These are phyloP conservation scores for Allygus modestus DNA, from an alignment of 2,888 invertebrate genomes.

Conservation along the genomic window DNA sequence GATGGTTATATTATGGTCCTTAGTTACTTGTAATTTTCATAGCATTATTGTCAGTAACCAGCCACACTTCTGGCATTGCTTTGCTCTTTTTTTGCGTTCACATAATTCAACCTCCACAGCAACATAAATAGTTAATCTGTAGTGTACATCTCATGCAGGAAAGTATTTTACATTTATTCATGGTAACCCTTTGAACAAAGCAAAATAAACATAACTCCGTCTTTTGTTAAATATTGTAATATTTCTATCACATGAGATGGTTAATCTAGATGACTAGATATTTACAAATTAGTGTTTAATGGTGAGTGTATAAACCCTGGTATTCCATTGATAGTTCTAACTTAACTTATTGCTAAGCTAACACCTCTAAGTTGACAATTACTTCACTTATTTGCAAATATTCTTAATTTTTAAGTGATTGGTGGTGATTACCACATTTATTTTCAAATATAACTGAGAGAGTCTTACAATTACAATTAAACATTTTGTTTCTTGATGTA, in stretches of 20 bases:
- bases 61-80: not conserved
- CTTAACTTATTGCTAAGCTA: constrained; percentile 54
- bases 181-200: not conserved
- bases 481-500: not conserved
- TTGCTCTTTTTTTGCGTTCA: not conserved
- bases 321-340: constrained; percentile 40
- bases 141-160: not conserved
- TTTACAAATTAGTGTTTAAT: constrained; percentile 29
- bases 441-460: not conserved
- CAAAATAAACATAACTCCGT: not conserved
- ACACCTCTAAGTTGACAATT: constrained; percentile 46
- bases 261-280: not conserved
- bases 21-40: not conserved
- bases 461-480: not conserved
- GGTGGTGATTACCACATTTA: not conserved
- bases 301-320: constrained; percentile 38
- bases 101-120: not conserved
- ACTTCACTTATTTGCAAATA: constrained; percentile 4
- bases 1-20: not conserved
- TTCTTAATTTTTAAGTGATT: constrained; percentile 21
- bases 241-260: not conserved
- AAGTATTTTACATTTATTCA: not conserved
- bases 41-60: constrained; percentile 1
- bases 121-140: not conserved
- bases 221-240: not conserved